Evolutionary conservation across 2,888 invertebrate genomes (phyloP), one percentile per base, ranked within the genome.

Genomic region (Drosophila nigricruria): DNA sequence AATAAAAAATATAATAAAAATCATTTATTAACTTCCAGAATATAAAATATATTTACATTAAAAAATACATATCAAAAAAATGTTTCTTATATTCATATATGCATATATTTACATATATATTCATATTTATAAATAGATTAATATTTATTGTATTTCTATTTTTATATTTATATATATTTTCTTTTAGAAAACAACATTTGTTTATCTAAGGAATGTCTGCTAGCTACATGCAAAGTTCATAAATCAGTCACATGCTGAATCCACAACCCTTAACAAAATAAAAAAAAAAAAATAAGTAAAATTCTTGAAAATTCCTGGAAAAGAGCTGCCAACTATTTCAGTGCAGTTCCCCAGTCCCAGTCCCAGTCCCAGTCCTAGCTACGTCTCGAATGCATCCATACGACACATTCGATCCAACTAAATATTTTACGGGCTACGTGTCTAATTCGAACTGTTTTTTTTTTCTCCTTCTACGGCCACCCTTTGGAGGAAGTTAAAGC

Each of bases 401-500:
- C 45, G 43, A 56, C 47, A 36, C 47, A 70, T 60, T 79, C 70
- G 57, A 70, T 40, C 16, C 62, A 50, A 54, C 70, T 69, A 68
- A 72, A 82, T 78, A 87, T 67, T 79, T 77, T 45, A 70, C 76
- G 43, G 63, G 45, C 43, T 74, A 75, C 77, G 80, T 79, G 80
- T 77, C 77, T 68, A 77, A 77, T 79, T 70, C 75, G 40, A 56
- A 59, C 47, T 53, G 67, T 74, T 63, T 50, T 63, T 49, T 49
- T 36, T 23, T 23, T 25, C 12, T 30, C 2, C 30, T 10, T 30
- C 36, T 2, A n/a, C 27, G 27, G 34, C 27, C 66, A 34, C 65
- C 56, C 34, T 16, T 23, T 34, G 25, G 10, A 10, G 2, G n/a
- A n/a, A 45, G 25, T 16, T 52, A 27, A 36, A 43, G 30, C 60